phyloP scores from a whole-genome alignment of 2,888 invertebrate species.

The Cynaeus angustus region DNA sequence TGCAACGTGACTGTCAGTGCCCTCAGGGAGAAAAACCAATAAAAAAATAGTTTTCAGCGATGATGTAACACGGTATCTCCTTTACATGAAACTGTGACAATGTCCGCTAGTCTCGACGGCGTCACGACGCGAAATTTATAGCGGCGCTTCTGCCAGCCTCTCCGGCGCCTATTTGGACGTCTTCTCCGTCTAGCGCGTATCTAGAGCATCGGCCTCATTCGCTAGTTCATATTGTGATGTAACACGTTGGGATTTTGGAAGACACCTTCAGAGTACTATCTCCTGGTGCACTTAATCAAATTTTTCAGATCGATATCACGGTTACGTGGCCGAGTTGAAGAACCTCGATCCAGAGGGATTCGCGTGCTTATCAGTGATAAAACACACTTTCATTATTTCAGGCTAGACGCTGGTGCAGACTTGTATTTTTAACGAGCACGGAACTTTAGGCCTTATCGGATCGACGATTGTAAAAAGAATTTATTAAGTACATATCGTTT shows the following conservation, averaged over 20 bases:
- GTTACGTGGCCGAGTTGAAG: conserved; percentile 49
- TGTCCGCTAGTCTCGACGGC: conserved; percentile 67
- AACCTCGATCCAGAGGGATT: conserved; percentile 44
- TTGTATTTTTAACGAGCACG: conserved; percentile 41
- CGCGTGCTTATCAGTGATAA: conserved; percentile 45
- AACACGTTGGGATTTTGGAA: conserved; percentile 12
- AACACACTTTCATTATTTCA: conserved; percentile 41
- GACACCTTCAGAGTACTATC: neutral
- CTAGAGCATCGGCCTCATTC: conserved; percentile 42
- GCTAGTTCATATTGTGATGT: conserved; percentile 29
- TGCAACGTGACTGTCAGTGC: conserved; percentile 42
- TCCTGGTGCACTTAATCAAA: conserved; percentile 23
- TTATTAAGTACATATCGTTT: conserved; percentile 30
- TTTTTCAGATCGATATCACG: conserved; percentile 21
- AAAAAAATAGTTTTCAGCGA: neutral
- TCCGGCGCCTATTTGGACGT: conserved; percentile 62
- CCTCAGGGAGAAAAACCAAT: conserved; percentile 20
- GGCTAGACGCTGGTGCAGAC: conserved; percentile 43
- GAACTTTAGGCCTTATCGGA: conserved; percentile 32
- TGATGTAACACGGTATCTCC: conserved; percentile 46
- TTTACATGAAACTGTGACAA: conserved; percentile 65
- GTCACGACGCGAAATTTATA: conserved; percentile 66
- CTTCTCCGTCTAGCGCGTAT: conserved; percentile 49
- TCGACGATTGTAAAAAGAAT: conserved; percentile 36
- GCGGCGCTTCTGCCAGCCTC: conserved; percentile 67